Evolutionary conservation across 1,140 invertebrate species (phyloP), one percentile per base, ranked within the genome.

Genomic region (Micrasema longulum): DNA sequence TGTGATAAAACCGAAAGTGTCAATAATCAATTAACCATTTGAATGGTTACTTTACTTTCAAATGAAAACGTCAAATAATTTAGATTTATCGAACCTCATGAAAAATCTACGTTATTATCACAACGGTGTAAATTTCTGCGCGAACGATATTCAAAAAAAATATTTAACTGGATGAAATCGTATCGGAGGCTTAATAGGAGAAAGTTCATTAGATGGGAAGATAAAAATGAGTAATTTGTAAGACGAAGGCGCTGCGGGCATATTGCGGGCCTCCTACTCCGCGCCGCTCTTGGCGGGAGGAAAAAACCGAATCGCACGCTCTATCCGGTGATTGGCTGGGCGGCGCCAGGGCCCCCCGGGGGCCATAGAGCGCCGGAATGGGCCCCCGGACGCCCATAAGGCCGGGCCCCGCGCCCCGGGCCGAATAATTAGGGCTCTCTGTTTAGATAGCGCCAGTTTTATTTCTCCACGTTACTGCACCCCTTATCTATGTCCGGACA

Each of bases 361-460:
- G 80, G 79, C 83, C 84, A 84, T 84, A 83, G 81, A 81, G 83
- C 82, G 82, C 80, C 81, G 81, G 83, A 84, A 85, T 84, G 82
- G 84, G 82, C 81, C 84, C 84, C 84, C 78, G 80, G 83, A 83
- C 83, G 83, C 82, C 82, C 84, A 83, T 85, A 85, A 85, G 83
- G 83, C 82, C 84, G 81, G 81, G 80, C 83, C 84, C 82, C 26
- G 26, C 26, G 82, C 83, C 82, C 83, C 83, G 82, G 57, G 83
- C 82, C 84, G 84, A 85, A 85, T 85, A 85, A 85, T 85, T 85
- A 85, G 84, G 83, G 84, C 84, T 85, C 84, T 85, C 85, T 85
- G 84, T 85, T 85, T 85, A 85, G 83, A 85, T 85, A 85, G 83
- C 83, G 80, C 81, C 84, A 85, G 83, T 85, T 85, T 85, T 85